A percentile compares a stretch with the other conserved stretches of the same genome.
phyloP scores from a whole-genome alignment of 2,113 vertebrate species.

The Podarcis raffonei region DNA sequence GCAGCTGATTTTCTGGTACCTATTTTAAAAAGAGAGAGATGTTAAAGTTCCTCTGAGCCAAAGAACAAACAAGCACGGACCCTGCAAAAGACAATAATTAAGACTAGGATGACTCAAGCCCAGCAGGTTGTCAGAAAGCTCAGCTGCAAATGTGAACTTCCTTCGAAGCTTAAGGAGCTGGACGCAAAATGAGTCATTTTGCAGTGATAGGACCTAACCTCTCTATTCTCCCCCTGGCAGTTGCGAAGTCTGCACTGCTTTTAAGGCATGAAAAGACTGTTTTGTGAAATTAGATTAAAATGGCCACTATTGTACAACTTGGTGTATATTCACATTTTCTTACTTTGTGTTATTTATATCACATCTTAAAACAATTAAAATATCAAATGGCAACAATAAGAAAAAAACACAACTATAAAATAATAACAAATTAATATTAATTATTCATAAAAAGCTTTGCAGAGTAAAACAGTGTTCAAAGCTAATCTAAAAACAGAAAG shows the following conservation, averaged over 20 bases:
- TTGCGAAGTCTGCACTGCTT: too few species aligned
- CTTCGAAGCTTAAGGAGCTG: constrained; percentile 14
- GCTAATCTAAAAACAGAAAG: not conserved
- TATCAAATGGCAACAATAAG: not conserved
- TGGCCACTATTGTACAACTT: fast-evolving
- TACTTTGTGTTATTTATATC: not conserved
- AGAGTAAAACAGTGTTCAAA: not conserved
- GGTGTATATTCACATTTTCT: not conserved
- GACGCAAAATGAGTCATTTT: constrained; percentile 13
- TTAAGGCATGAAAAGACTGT: fast-evolving
- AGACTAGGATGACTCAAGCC: constrained; percentile 26
- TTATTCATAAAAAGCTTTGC: not conserved
- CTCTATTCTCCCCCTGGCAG: constrained; percentile 1
- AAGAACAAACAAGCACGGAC: constrained; percentile 47
- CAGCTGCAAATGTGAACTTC: constrained; percentile 42
- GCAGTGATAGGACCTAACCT: not conserved
- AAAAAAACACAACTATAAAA: not conserved
- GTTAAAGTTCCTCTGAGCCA: constrained; percentile 26
- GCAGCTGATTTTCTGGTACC: not conserved
- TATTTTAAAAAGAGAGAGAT: not conserved
- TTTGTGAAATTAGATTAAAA: not conserved
- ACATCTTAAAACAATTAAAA: not conserved
- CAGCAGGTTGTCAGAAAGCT: constrained; percentile 48
- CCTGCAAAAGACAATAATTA: constrained; percentile 59
- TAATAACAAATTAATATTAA: not conserved